phyloP scores from a whole-genome alignment of 2,113 vertebrate species.

The Neodontobutis hainanensis region DNA sequence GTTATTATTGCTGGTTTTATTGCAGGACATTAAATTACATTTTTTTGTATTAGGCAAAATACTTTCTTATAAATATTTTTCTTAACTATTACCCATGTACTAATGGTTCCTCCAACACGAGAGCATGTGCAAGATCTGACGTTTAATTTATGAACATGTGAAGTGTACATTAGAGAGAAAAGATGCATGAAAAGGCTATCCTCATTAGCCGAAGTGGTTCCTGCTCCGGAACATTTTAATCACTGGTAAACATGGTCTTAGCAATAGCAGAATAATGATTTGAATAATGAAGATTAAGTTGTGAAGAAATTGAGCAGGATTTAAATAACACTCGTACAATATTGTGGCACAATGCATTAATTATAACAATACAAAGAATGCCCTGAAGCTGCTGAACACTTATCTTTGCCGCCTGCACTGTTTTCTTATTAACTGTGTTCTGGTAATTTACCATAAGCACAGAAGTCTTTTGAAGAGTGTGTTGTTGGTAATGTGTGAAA shows the following conservation, averaged over 20 bases:
- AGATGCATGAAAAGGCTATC: conserved; percentile 19
- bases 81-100: conserved; percentile 62
- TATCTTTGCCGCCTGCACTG: conserved; percentile 60
- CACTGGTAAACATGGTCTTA: conserved; percentile 71
- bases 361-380: conserved; percentile 71
- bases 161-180: conserved; percentile 43
- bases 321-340: conserved; percentile 73
- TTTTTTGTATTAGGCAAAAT: too few relatives aligned
- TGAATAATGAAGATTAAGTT: conserved; percentile 61
- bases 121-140: conserved; percentile 35
- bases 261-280: conserved; percentile 73
- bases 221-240: conserved; percentile 70
- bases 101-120: conserved; percentile 55
- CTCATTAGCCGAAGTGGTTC: conserved; percentile 16
- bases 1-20: too few relatives aligned
- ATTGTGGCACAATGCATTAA: conserved; percentile 68
- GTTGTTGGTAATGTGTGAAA: conserved; percentile 45
- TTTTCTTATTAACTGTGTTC: conserved; percentile 54
- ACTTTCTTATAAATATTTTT: too few relatives aligned
- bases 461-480: conserved; percentile 38
- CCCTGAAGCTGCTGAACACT: conserved; percentile 69
- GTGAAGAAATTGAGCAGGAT: conserved; percentile 68
- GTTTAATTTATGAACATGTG: conserved; percentile 48
- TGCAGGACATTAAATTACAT: too few relatives aligned
- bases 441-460: conserved; percentile 50